These are phyloP conservation scores for Sylvia borin DNA, from an alignment of 2,797 vertebrate species.

Conservation along the genomic window DNA sequence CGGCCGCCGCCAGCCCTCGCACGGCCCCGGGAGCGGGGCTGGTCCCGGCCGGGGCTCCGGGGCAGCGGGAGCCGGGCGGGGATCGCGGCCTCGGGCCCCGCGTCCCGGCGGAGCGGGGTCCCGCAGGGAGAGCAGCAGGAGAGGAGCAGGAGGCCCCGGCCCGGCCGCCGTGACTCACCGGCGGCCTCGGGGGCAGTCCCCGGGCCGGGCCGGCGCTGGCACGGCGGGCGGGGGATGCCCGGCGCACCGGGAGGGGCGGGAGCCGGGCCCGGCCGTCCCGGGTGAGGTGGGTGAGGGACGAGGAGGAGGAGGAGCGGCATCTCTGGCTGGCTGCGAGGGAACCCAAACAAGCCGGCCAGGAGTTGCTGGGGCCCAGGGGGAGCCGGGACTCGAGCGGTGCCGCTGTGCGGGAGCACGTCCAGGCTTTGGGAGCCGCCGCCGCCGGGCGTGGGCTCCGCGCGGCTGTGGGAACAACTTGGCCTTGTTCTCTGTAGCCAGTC, in stretches of 20 bases:
- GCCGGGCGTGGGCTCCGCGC: not conserved
- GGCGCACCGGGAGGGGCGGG: rapidly evolving
- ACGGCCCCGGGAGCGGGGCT: not conserved
- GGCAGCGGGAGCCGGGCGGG: not conserved
- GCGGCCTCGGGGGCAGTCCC: not conserved
- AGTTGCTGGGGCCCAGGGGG: not conserved
- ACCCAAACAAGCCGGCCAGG: not conserved
- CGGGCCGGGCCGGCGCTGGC: not conserved
- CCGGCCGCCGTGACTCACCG: not conserved
- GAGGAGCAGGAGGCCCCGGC: not conserved
- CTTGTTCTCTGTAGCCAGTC: not conserved
- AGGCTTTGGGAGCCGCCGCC: not conserved
- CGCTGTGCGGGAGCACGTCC: not conserved
- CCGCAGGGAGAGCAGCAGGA: not conserved
- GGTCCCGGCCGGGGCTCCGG: not conserved
- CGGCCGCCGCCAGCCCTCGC: not conserved
- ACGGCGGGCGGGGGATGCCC: not conserved
- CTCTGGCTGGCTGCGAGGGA: not conserved
- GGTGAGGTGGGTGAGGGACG: not conserved
- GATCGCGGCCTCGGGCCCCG: not conserved
- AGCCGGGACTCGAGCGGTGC: not conserved
- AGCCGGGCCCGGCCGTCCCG: not conserved
- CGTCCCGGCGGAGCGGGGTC: not conserved
- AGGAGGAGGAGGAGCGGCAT: not conserved
- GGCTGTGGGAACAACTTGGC: too few species aligned